phyloP scores from a whole-genome alignment of 2,888 invertebrate genomes.

The Danaus chrysippus region DNA sequence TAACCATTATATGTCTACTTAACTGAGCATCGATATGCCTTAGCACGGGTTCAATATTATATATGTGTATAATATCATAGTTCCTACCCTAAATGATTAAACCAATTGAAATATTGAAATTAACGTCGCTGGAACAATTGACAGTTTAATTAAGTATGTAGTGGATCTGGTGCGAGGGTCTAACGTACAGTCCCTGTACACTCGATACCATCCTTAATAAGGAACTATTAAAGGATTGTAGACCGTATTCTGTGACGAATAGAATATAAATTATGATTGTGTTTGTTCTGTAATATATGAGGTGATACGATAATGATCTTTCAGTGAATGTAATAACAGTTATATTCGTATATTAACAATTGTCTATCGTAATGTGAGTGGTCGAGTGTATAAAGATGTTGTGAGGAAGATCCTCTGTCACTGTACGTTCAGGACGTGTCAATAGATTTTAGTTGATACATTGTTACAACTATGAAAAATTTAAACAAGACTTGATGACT shows the following conservation, averaged over 20 bases:
- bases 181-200: constrained; percentile 45
- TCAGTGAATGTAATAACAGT: no score
- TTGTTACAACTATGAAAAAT: constrained; percentile 31
- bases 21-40: no score
- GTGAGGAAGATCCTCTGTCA: constrained; percentile 41
- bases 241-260: no score
- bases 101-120: constrained; percentile 30
- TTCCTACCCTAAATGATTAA: no score
- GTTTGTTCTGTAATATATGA: no score
- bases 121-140: constrained; percentile 41
- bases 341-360: no score
- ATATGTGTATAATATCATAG: no score
- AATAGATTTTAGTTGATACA: constrained; percentile 44
- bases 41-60: no score
- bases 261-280: no score
- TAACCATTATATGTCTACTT: no score
- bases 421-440: constrained; percentile 43
- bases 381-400: constrained; percentile 31
- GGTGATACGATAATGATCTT: no score
- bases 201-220: constrained; percentile 41
- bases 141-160: constrained; percentile 54
- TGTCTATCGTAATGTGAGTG: no score
- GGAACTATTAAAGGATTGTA: constrained; percentile 8
- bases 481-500: not conserved
- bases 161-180: constrained; percentile 45